phyloP scores from a whole-genome alignment of 2,888 invertebrate species.

The Hirtodrosophila confusa region DNA sequence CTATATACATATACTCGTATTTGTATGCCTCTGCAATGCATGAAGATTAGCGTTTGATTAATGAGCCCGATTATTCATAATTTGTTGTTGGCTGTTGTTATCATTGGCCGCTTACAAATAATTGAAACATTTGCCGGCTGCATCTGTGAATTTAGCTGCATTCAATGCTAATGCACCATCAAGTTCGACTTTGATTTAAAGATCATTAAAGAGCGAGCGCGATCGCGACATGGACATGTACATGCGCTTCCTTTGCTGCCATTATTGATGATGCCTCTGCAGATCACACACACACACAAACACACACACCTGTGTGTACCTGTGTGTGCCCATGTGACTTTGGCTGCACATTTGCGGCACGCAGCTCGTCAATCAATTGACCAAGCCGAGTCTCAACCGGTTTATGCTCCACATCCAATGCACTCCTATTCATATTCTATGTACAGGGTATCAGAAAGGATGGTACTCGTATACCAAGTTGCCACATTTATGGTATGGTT shows the following conservation, averaged over 20 bases:
- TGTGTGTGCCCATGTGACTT: slow-evolving; percentile 47
- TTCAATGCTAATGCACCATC: slow-evolving; percentile 68
- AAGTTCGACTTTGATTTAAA: slow-evolving; percentile 63
- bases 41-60: slow-evolving; percentile 75
- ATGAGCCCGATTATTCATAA: slow-evolving; percentile 76
- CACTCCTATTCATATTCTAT: slow-evolving; percentile 11
- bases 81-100: slow-evolving; percentile 38
- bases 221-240: slow-evolving; percentile 70
- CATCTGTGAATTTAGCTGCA: slow-evolving; percentile 20
- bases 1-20: too few species aligned
- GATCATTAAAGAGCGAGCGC: slow-evolving; percentile 69
- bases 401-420: slow-evolving; percentile 62
- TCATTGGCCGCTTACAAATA: slow-evolving; percentile 53
- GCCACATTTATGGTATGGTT: too few species aligned
- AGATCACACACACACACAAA: slow-evolving; percentile 10
- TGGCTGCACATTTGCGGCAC: slow-evolving; percentile 71
- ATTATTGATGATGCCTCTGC: slow-evolving; percentile 59
- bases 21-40: slow-evolving; percentile 23
- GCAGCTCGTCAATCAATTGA: slow-evolving; percentile 78
- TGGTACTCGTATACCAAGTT: too few species aligned
- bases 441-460: slow-evolving; percentile 2
- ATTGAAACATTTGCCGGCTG: slow-evolving; percentile 65
- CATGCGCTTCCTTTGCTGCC: slow-evolving; percentile 77
- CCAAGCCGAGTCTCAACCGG: slow-evolving; percentile 65
- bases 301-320: slow-evolving; percentile 32